Evolutionary conservation across 2,113 vertebrate genomes (phyloP), one percentile per base, ranked within the genome.

Genomic region (Myodes glareolus): DNA sequence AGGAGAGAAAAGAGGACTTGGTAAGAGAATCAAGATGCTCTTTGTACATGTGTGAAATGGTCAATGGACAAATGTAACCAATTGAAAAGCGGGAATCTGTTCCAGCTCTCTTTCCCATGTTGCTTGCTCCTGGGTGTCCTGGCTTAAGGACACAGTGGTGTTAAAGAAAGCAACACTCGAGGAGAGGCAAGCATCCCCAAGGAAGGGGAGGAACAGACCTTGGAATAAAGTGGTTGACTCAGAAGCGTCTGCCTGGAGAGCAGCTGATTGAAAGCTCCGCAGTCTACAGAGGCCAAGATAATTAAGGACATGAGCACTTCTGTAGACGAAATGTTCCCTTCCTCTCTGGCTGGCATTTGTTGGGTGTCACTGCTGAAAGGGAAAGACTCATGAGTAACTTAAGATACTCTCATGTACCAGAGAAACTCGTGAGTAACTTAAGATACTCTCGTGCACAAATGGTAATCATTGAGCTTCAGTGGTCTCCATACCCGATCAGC

Each of bases 241-340:
- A 78, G 90, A 91, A 86, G 75, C 45, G 50, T 6, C 70, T 77
- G 45, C 80, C 84, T 95, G 39, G 70, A 61, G 97, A 96, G 94
- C 89, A 70, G 93, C 7, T 58, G 95, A 93, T 61, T 58, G 84
- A 92, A 97, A 97, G 84, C 80, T 52, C 81, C 12, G 55, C 25
- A 63, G 50, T 67, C 86, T 78, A 87, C 65, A 76, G 50, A 95
- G 45, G 76, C 80, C 61, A 80, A 85, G 73, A 94, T 88, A 93
- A 97, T 97, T 88, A 88, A 88, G 95, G 85, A 91, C 91, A 93
- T 86, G 68, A 93, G 70, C 80, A 47, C 58, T 94, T 94, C 88
- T 84, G 91, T 93, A 92, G 96, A 89, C 92, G 92, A 93, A 97
- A 82, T 39, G 85, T 70, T 81, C 82, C 78, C 21, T 92, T 84